Percentiles rank a stretch among this genome's conserved stretches.
Conservation (phyloP, 2,113 vertebrate genomes). For the Xenopus tropicalis region UCB_Xtro_10.0 CM004445.2:132240501-132241000, state of each 20-base stretch:
- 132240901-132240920: too few species aligned
- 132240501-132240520: conserved; percentile 13
- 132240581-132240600: background rate
- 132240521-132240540: conserved; percentile 9
- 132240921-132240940: too few species aligned
- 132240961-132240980: too few species aligned
- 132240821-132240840: conserved; percentile 38
- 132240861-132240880: background rate
- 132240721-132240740: conserved; percentile 6
- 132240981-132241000: too few species aligned
- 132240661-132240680: conserved; percentile 20
- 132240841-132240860: conserved; percentile 22
- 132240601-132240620: conserved; percentile 14
- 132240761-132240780: conserved; percentile 4
- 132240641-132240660: conserved; percentile 3
- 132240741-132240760: background rate
- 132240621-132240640: conserved; percentile 11
- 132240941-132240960: too few species aligned
- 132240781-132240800: background rate
- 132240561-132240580: conserved; percentile 2
- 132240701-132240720: background rate
- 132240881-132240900: too few species aligned
- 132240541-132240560: conserved; percentile 20
- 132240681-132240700: conserved; percentile 5
- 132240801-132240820: background rate